Conservation (phyloP, 2,113 vertebrate genomes). For the Petrocephalus zakoni region DNA sequence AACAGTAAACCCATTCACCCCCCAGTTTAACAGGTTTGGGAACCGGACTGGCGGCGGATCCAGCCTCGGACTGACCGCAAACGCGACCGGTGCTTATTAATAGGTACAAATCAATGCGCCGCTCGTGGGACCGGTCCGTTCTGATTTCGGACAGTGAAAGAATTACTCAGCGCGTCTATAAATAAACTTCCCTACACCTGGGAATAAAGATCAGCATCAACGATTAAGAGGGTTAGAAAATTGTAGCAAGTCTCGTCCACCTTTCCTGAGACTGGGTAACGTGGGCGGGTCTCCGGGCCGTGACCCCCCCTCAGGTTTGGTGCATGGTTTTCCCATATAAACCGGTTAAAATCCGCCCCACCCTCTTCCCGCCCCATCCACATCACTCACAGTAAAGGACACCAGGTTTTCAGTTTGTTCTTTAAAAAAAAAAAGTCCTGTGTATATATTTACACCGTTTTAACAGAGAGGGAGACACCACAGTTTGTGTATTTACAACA, state of each 20-base stretch:
- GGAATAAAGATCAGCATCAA: background rate
- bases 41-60: background rate
- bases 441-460: constrained; percentile 1
- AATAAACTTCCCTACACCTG: background rate
- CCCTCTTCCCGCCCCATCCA: background rate
- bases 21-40: background rate
- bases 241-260: background rate
- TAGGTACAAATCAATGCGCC: background rate
- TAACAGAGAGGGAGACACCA: background rate
- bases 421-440: background rate
- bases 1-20: background rate
- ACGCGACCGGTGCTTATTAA: background rate
- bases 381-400: background rate
- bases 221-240: background rate
- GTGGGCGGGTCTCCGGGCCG: background rate
- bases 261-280: background rate
- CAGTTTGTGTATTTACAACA: background rate
- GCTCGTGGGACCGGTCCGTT: background rate
- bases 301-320: background rate
- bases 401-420: background rate
- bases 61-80: background rate
- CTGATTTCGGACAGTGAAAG: background rate
- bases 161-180: background rate
- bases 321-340: background rate
- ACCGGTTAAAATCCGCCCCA: background rate